phyloP scores from a whole-genome alignment of 1,140 invertebrate species.

The Leptinotarsa defecta region DNA sequence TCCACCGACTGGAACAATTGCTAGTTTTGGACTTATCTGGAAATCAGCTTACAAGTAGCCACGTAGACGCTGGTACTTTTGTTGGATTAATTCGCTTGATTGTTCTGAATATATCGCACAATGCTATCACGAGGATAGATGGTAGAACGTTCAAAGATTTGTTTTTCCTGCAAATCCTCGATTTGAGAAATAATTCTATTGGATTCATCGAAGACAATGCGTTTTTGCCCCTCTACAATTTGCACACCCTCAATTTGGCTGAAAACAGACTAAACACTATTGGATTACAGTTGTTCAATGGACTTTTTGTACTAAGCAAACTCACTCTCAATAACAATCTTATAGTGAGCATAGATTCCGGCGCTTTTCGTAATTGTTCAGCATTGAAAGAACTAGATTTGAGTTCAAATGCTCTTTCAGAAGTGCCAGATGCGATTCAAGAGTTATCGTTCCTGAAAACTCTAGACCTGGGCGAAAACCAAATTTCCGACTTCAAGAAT shows the following conservation, averaged over 20 bases:
- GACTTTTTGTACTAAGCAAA: constrained; percentile 81
- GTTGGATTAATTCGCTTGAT: constrained; percentile 81
- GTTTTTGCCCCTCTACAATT: constrained; percentile 82
- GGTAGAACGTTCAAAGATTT: constrained; percentile 85
- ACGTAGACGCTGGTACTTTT: constrained; percentile 82
- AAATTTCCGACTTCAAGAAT: constrained; percentile 77
- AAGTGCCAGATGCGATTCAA: constrained; percentile 81
- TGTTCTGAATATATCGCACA: constrained; percentile 83
- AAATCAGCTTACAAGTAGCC: constrained; percentile 83
- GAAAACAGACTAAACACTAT: constrained; percentile 82
- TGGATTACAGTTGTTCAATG: constrained; percentile 81
- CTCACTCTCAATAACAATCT: constrained; percentile 84
- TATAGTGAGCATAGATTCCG: constrained; percentile 76
- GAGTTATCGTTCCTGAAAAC: constrained; percentile 83
- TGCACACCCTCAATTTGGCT: constrained; percentile 83
- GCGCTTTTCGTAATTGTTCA: constrained; percentile 89
- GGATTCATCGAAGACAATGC: constrained; percentile 84
- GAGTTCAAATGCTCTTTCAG: constrained; percentile 79
- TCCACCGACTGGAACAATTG: constrained; percentile 81
- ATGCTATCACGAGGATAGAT: constrained; percentile 79
- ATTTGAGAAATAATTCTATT: constrained; percentile 85
- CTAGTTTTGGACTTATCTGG: constrained; percentile 83
- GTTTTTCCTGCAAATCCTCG: constrained; percentile 84
- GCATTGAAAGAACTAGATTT: constrained; percentile 89
- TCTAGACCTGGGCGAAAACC: constrained; percentile 85